A percentile compares a stretch with the other conserved stretches of the same genome.
Evolutionary conservation across 2,113 vertebrate genomes (phyloP).

Genomic region (Bucco capensis): DNA sequence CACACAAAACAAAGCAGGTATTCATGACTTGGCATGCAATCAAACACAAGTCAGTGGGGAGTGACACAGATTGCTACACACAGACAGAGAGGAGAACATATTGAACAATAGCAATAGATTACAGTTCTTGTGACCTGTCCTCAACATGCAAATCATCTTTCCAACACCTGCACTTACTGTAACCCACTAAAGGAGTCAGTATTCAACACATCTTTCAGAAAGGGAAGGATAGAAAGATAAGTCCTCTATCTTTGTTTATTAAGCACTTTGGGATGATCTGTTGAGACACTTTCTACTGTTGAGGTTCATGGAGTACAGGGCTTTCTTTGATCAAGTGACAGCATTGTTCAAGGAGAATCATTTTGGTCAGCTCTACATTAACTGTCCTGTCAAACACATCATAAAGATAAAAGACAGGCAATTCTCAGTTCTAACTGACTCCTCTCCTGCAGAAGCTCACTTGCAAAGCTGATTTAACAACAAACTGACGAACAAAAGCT

Average conservation of each 20-base stretch:
- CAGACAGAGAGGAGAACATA: not conserved
- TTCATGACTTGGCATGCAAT: not conserved
- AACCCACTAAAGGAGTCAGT: not conserved
- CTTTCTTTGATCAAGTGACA: not conserved
- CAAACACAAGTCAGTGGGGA: not conserved
- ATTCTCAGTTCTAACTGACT: not conserved
- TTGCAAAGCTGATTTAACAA: not conserved
- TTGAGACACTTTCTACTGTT: conserved; percentile 10
- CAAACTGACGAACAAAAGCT: not conserved
- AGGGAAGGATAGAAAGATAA: not conserved
- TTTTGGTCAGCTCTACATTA: not conserved
- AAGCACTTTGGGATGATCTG: not conserved
- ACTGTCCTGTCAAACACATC: not conserved
- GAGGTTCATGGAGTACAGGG: not conserved
- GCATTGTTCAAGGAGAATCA: not conserved
- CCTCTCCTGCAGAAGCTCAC: not conserved
- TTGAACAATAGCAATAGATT: not conserved
- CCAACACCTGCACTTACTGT: not conserved
- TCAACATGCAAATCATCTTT: not conserved
- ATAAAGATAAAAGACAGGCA: not conserved
- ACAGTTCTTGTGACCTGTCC: not conserved
- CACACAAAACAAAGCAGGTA: not conserved
- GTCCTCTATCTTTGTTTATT: conserved; percentile 1
- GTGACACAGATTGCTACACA: not conserved
- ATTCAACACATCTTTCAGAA: not conserved